Percentiles rank a stretch among this genome's conserved stretches.
phyloP scores from a whole-genome alignment of 30 jellyfish, hydroid and myxozoan genomes.

The Aurelia aurita region DNA sequence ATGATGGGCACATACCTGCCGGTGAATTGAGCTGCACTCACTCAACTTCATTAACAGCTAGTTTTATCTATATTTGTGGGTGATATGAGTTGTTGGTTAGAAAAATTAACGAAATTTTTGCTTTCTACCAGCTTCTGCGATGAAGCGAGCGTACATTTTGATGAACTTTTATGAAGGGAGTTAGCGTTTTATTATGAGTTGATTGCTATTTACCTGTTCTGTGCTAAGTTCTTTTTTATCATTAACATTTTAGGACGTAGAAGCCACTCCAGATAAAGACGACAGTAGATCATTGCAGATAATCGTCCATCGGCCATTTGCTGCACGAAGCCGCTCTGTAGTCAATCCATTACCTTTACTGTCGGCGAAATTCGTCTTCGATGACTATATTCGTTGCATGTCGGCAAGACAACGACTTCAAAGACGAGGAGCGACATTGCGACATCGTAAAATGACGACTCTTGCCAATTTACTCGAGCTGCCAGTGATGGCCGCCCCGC shows the following conservation, averaged over 20 bases:
- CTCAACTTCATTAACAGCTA: no score
- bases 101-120: no score
- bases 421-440: slow-evolving; percentile 83
- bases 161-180: no score
- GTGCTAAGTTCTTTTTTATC: no score
- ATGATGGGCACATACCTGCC: no score
- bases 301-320: slow-evolving; percentile 94
- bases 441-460: slow-evolving; percentile 88
- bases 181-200: no score
- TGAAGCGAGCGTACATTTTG: no score
- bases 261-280: slow-evolving; percentile 97
- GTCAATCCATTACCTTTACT: slow-evolving; percentile 89
- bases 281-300: slow-evolving; percentile 94
- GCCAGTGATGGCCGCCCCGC: slow-evolving; percentile 96
- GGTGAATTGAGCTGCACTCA: no score
- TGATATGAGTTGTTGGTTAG: no score
- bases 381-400: slow-evolving; percentile 97
- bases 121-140: no score
- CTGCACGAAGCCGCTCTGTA: slow-evolving; percentile 77
- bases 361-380: slow-evolving; percentile 88
- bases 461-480: slow-evolving; percentile 86
- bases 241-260: slow-evolving; percentile 79
- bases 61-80: no score
- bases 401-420: slow-evolving; percentile 98
- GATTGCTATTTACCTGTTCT: no score